Base-by-base conservation (phyloP, 2,113 vertebrate genomes). In the Rostratula benghalensis region DNA sequence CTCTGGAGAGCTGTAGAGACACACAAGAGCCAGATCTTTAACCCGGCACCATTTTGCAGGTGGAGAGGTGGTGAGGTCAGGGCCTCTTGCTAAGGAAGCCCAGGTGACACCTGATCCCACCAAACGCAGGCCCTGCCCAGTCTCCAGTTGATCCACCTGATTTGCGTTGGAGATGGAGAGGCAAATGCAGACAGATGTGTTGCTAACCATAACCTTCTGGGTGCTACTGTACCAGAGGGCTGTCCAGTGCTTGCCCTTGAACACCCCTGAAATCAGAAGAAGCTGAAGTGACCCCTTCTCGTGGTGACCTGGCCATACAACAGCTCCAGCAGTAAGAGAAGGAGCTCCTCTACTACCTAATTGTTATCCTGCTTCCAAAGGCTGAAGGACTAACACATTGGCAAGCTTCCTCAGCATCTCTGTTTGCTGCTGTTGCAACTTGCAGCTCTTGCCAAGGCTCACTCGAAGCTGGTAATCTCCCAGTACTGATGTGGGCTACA, bases 61-160 rank as follows among this genome's bases (percentile, higher is more conserved):
- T 11, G 43, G 41, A 50, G 65, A 80, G 60, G 41, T 56, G 93
- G 23, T 18, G 48, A 78, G 83, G 76, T 43, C 73, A 64, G 43
- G 43, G 27, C 31, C 20, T 59, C 43, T 24, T 1, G 1, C n/a
- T 59, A 20, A 20, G 74, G 37, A 59, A 96, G 60, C 3, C 37
- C 68, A 28, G 0, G 23, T 46, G 57, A 46, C 0, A 0, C 24
- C 11, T 3, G 31, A 70, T 53, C 45, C 63, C 45, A 10, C 7
- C 5, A 39, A 68, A 11, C 9, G 2, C 20, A 28, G 43, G n/a
- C 48, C 39, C 16, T 0, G 2, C 3, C 3, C 31, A 46, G 41
- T 35, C 33, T 59, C 48, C 27, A 5, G 22, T n/a, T 57, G 35
- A 33, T 46, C 48, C n/a, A 50, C 6, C 20, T 41, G 19, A 8